Evolutionary conservation across 2,888 invertebrate species (phyloP), one percentile per base, ranked within the genome.

Genomic region (Tipula lateralis): DNA sequence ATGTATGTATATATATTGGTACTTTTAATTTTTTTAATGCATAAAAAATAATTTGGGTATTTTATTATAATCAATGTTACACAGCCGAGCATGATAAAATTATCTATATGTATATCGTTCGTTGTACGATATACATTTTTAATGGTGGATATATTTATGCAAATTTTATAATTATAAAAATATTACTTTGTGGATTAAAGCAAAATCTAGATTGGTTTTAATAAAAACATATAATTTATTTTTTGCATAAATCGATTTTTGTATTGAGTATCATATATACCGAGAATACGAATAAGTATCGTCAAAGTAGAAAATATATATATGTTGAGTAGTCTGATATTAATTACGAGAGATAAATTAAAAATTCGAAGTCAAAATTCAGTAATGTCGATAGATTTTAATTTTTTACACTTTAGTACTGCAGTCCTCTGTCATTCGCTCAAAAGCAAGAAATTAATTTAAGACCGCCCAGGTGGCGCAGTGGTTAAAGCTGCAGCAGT

Each of bases 111-210:
- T 44, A 44, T 16, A 44, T 44, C 16, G 44, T 4, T 44, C 16
- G 44, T 9, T 16, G 5, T 16, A 44, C 44, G 16, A 44, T 16
- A 44, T 16, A 66, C 19, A 66, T 66, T 9, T 66, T 66, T 66
- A 66, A 66, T 66, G 66, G 66, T 44, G 44, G 44, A 44, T 16
- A 66, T 66, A 66, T 66, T 66, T 66, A 66, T 66, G 66, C 66
- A 66, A 66, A 66, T 66, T 66, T 66, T 66, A 66, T 66, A 66
- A 66, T 66, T 66, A 66, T 66, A 24, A 66, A 66, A 66, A 66
- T 66, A 66, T 66, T 7, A 66, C 66, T 66, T 66, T 66, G 66
- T 66, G 66, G 66, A 66, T 66, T 66, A 66, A 66, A 66, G 24
- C 66, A 24, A 7, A 66, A 24, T 66, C 66, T 66, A 19, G 66